phyloP scores from a whole-genome alignment of 2,113 vertebrate genomes.

The Anolis sagrei region DNA sequence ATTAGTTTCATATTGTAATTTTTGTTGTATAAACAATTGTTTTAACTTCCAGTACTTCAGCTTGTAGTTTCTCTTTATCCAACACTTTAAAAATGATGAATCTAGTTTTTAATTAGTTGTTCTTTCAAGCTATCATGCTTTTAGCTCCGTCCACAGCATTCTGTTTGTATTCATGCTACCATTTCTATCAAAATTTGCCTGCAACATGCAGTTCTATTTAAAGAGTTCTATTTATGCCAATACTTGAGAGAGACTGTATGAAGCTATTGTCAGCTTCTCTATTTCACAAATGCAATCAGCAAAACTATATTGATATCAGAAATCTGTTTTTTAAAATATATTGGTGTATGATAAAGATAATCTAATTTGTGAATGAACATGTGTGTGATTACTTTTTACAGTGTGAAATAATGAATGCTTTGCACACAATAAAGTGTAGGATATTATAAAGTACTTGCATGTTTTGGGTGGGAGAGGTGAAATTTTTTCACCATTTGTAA shows the following conservation, averaged over 20 bases:
- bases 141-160: slow-evolving; percentile 69
- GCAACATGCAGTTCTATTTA: slow-evolving; percentile 70
- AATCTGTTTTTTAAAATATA: slow-evolving; percentile 72
- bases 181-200: slow-evolving; percentile 73
- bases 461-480: slow-evolving; percentile 71
- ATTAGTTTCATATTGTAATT: slow-evolving; percentile 63
- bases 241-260: slow-evolving; percentile 73
- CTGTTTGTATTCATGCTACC: slow-evolving; percentile 73
- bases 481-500: slow-evolving; percentile 67
- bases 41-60: slow-evolving; percentile 76
- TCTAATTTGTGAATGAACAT: slow-evolving; percentile 77
- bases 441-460: slow-evolving; percentile 72
- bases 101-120: slow-evolving; percentile 76
- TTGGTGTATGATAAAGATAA: slow-evolving; percentile 78
- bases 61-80: slow-evolving; percentile 72
- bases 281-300: slow-evolving; percentile 73
- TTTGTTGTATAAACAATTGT: slow-evolving; percentile 75
- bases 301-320: slow-evolving; percentile 76
- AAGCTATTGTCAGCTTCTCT: slow-evolving; percentile 86
- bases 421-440: slow-evolving; percentile 79
- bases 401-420: slow-evolving; percentile 75
- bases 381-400: slow-evolving; percentile 82
- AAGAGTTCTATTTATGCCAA: slow-evolving; percentile 66
- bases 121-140: slow-evolving; percentile 74
- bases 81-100: slow-evolving; percentile 75